Base-by-base conservation (phyloP, 2,888 invertebrate species). In the Campoplex nolae region DNA sequence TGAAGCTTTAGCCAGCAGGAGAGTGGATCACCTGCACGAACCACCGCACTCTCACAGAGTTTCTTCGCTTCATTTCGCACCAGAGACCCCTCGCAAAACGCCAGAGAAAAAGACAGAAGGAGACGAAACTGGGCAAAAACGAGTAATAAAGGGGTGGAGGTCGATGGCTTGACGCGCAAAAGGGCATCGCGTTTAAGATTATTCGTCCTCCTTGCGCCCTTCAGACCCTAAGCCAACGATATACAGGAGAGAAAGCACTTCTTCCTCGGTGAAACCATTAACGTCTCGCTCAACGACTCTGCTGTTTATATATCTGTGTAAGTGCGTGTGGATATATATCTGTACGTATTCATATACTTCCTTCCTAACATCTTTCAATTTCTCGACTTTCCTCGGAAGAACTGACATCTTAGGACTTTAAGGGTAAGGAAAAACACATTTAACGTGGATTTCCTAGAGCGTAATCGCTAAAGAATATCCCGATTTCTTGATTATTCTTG, bases 21-120 rank as follows among this genome's bases (percentile, higher is more conserved):
- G 65, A 58, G 77, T 56, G 74, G 42, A 42, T 48, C 54, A 75
- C 75, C 65, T 75, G 83, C 35, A 71, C 65, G 65, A 38, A 42
- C 74, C 73, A 42, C n/a, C 45, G 73, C 71, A 32, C 68, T 77
- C 32, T 28, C 77, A 42, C 56, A 78, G 58, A 78, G 79, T 86
- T 84, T 86, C 86, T 80, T 80, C 80, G 80, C 71, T 80, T 86
- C 84, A 84, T 86, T 86, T 77, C 67, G 71, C 84, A 84, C 48
- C 84, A 73, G 56, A 16, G 74, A 51, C 83, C 67, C 23, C 38
- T 56, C 48, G 62, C 51, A 83, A 74, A 68, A 79, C 75, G 83
- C 56, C 67, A 65, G 73, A 18, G 73, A 70, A 83, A 83, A 83
- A 83, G 67, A 56, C 56, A 78, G 78, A 75, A 48, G 80, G 51